These are phyloP conservation scores for Dendrophyllia cribrosa DNA, from an alignment of 64 coral and sea anemone genomes.

Conservation along the genomic window DNA sequence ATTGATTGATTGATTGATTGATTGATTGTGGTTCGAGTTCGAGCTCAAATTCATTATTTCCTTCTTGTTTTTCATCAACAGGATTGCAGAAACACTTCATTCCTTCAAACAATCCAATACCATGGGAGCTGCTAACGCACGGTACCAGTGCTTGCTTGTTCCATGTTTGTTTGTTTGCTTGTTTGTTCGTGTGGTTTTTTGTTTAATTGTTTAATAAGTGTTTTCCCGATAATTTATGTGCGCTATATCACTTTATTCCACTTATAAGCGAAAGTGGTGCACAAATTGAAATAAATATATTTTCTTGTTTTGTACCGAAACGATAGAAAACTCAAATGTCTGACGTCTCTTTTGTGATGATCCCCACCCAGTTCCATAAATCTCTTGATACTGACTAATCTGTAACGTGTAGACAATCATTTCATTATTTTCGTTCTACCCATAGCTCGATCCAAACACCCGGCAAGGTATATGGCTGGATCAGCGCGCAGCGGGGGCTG, in stretches of 20 bases:
- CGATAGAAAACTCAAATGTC: too few species aligned
- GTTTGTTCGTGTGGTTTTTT: neutral
- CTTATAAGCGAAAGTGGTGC: too few species aligned
- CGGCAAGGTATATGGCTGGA: neutral
- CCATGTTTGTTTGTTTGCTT: neutral
- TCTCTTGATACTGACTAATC: neutral
- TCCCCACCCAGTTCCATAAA: too few species aligned
- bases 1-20: too few species aligned
- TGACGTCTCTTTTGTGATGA: too few species aligned
- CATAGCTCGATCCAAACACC: conserved; percentile 22
- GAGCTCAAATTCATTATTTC: neutral
- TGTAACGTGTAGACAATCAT: neutral
- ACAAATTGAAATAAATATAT: too few species aligned
- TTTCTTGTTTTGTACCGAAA: too few species aligned
- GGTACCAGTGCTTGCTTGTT: neutral
- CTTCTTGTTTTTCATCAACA: neutral
- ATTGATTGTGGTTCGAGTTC: neutral
- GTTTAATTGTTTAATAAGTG: neutral
- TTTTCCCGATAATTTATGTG: too few species aligned
- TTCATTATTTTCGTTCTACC: neutral
- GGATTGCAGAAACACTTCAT: conserved; percentile 48
- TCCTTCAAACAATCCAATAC: conserved; percentile 39
- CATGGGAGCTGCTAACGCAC: conserved; percentile 37
- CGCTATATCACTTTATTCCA: too few species aligned
- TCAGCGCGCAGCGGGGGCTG: neutral